Evolutionary conservation across 2,888 invertebrate genomes (phyloP).

Genomic region (Lasioglossum morio): DNA sequence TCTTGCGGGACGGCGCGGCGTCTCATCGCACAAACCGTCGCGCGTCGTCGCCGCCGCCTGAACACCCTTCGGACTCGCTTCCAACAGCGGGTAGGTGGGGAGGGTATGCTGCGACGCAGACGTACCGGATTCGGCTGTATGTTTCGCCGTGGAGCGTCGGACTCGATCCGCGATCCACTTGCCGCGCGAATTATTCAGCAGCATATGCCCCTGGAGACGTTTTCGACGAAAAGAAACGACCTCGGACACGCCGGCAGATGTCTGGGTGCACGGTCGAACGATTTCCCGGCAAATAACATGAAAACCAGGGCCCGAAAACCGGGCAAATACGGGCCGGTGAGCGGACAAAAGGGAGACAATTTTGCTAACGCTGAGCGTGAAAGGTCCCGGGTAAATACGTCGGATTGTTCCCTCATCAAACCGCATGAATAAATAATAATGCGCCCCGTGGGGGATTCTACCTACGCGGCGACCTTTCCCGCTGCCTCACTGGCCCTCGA

Average conservation of each 20-base stretch:
- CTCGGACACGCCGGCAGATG: conserved; percentile 70
- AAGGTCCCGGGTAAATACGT: conserved; percentile 73
- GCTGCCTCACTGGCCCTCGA: conserved; percentile 22
- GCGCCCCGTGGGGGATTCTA: conserved; percentile 54
- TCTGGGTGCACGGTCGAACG: conserved; percentile 68
- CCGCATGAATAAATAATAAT: conserved; percentile 83
- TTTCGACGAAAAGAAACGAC: conserved; percentile 12
- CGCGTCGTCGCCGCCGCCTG: not conserved
- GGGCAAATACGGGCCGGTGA: conserved; percentile 68
- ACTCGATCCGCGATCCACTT: conserved; percentile 10
- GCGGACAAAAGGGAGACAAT: conserved; percentile 74
- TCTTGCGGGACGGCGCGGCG: not conserved
- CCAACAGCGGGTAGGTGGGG: not conserved
- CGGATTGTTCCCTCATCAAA: conserved; percentile 82
- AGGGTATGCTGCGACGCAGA: not conserved
- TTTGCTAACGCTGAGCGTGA: conserved; percentile 72
- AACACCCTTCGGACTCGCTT: not conserved
- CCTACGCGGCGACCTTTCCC: conserved; percentile 32
- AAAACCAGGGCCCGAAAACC: conserved; percentile 65
- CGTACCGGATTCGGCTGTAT: no score
- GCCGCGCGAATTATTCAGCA: conserved; percentile 36
- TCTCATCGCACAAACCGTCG: not conserved
- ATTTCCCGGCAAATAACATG: conserved; percentile 69
- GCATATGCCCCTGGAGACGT: conserved; percentile 27
- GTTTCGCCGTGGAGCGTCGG: not conserved